Evolutionary conservation across 2,113 vertebrate species (phyloP).

Genomic region (Isichthys henryi): DNA sequence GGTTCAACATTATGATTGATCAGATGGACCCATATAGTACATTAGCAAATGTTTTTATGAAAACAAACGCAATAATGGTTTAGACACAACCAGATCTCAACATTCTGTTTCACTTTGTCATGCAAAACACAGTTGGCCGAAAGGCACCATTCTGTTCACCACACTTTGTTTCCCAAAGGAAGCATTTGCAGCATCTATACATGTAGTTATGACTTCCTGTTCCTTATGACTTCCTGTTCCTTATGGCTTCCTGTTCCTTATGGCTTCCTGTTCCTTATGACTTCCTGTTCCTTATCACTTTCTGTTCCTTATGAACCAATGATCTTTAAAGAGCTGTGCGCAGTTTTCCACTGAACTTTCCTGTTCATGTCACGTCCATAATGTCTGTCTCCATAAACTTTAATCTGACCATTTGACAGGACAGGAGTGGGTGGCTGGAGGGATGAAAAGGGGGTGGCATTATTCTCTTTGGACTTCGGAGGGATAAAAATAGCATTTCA

Average conservation of each 20-base stretch:
- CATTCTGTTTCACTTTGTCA: background rate
- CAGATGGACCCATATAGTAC: background rate
- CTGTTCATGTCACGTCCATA: background rate
- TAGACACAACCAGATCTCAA: background rate
- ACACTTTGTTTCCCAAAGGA: background rate
- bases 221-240: background rate
- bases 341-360: background rate
- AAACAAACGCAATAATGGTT: background rate
- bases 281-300: background rate
- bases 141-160: background rate
- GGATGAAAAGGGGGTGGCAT: background rate
- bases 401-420: conserved; percentile 4
- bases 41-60: background rate
- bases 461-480: background rate
- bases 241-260: background rate
- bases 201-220: background rate
- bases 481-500: conserved; percentile 8
- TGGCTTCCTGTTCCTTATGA: too few species aligned
- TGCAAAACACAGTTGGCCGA: background rate
- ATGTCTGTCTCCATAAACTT: background rate
- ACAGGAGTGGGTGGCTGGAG: background rate
- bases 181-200: background rate
- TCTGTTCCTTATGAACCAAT: background rate
- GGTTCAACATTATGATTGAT: background rate
- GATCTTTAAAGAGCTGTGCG: background rate